These are phyloP conservation scores for Ceyx cyanopectus DNA, from an alignment of 2,113 vertebrate genomes.

Conservation along the genomic window DNA sequence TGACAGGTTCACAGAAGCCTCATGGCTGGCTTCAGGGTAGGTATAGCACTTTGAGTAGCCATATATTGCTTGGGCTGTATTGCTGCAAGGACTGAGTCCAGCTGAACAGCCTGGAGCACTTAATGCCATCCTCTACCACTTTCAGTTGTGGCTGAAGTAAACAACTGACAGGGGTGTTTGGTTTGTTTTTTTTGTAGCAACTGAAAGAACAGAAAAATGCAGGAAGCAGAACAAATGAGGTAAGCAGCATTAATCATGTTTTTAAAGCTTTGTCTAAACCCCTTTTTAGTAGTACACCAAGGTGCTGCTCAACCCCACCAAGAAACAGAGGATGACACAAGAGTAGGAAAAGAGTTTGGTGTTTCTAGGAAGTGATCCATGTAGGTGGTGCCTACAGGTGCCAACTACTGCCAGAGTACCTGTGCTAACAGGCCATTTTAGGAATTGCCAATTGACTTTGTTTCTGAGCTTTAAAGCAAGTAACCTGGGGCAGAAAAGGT, in stretches of 20 bases:
- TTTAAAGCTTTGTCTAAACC: not conserved
- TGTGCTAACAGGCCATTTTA: not conserved
- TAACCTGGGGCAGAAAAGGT: not conserved
- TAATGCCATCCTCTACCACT: not conserved
- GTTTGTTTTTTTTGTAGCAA: slow-evolving; percentile 80
- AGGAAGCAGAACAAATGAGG: slow-evolving; percentile 92
- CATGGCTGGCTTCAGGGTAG: too few species aligned
- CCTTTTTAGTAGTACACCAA: too few species aligned
- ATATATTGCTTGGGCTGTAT: too few species aligned
- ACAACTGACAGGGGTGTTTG: not conserved
- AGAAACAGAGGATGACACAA: not conserved
- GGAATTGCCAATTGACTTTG: not conserved
- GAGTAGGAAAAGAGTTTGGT: not conserved
- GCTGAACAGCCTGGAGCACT: not conserved
- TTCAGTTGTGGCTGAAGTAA: not conserved
- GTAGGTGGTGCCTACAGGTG: not conserved
- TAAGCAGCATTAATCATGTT: slow-evolving; percentile 51
- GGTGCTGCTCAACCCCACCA: not conserved
- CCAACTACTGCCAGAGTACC: not conserved
- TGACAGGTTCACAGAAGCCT: too few species aligned
- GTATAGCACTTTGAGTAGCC: too few species aligned
- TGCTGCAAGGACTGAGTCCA: too few species aligned
- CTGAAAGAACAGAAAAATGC: slow-evolving; percentile 95
- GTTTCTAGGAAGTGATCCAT: not conserved
- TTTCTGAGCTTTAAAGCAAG: not conserved